phyloP scores from a whole-genome alignment of 1,140 invertebrate species.

The Teleogryllus occipitalis region DNA sequence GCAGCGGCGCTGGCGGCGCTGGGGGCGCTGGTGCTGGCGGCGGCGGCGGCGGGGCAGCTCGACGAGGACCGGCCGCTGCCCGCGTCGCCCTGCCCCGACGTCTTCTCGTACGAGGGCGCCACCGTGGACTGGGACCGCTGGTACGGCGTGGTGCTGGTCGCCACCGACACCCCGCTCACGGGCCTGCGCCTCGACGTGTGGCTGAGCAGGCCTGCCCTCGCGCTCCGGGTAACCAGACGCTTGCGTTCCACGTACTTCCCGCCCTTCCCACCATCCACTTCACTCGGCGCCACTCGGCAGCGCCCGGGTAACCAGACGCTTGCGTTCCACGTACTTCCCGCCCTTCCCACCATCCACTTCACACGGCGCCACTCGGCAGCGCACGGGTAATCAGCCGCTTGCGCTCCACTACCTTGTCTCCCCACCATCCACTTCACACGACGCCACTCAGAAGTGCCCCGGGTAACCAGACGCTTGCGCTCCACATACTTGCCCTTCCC shows the following conservation, averaged over 20 bases:
- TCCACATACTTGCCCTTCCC: not conserved
- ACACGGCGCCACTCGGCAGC: too few species aligned
- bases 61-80: not conserved
- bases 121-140: conserved; percentile 27
- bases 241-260: not conserved
- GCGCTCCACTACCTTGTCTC: too few species aligned
- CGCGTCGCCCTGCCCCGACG: conserved; percentile 26
- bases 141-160: conserved; percentile 28
- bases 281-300: not conserved
- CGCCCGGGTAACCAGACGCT: not conserved
- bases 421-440: not conserved
- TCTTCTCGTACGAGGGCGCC: conserved; percentile 28
- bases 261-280: not conserved
- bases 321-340: not conserved
- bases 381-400: too few species aligned
- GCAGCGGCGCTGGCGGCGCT: too few species aligned
- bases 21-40: too few species aligned
- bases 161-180: conserved; percentile 25
- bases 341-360: too few species aligned
- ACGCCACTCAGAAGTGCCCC: too few species aligned
- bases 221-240: conserved; percentile 27
- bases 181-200: conserved; percentile 28
- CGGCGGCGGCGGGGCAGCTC: too few species aligned
- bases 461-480: not conserved
- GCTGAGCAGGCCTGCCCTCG: conserved; percentile 25